Evolutionary conservation across 2,888 invertebrate genomes (phyloP).

Genomic region (Caenorhabditis drosophilae): DNA sequence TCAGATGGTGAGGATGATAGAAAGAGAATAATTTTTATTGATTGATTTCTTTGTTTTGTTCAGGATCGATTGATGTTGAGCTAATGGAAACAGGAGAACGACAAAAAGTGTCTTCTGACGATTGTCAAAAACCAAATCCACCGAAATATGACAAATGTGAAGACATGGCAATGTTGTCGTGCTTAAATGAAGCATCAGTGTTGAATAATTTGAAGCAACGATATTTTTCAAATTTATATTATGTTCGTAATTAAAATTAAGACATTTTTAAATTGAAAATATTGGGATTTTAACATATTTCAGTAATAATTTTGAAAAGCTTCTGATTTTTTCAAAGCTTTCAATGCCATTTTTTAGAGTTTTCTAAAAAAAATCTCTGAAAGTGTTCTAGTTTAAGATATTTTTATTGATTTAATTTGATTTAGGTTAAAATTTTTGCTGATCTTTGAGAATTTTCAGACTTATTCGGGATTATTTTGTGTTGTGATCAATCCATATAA

Average conservation of each 20-base stretch:
- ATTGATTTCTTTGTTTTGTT: background rate
- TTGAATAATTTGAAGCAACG: conserved; percentile 98
- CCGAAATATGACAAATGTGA: conserved; percentile 99
- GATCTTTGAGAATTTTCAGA: no score
- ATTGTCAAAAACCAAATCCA: conserved; percentile 82
- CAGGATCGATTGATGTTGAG: conserved; percentile 77
- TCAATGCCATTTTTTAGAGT: no score
- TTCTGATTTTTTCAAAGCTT: no score
- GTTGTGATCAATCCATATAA: conserved; percentile 97
- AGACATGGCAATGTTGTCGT: conserved; percentile 99
- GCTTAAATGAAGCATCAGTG: conserved; percentile 98
- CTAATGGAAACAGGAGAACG: conserved; percentile 84
- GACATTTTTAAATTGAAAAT: no score
- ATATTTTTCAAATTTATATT: conserved; percentile 98
- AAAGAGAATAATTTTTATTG: background rate
- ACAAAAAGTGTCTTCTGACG: conserved; percentile 76
- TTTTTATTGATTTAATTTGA: no score
- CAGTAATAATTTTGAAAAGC: no score
- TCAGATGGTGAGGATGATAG: conserved; percentile 79
- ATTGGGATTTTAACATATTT: no score
- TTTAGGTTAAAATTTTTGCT: no score
- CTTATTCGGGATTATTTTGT: conserved; percentile 98
- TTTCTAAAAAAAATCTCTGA: no score
- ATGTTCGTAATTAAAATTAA: conserved; percentile 97
- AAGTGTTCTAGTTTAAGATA: no score